A percentile compares a stretch with the other conserved stretches of the same genome.
Conservation (phyloP, 2,113 vertebrate species). For the Lampris incognitus region DNA sequence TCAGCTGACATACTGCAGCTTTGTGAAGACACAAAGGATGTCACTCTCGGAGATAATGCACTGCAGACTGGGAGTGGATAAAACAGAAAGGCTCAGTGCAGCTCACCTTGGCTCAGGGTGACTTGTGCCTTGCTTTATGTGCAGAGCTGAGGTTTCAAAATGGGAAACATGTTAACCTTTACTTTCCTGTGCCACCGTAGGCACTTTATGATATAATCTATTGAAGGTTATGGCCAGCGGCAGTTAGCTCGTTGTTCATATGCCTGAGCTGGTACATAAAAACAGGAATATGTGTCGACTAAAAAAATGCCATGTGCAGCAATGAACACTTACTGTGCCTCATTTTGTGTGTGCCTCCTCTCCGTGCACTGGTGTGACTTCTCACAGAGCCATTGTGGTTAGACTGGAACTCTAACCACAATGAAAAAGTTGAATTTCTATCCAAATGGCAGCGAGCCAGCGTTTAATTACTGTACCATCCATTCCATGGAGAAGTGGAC, state of each 20-base stretch:
- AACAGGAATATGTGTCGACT: slow-evolving; percentile 58
- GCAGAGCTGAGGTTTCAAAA: slow-evolving; percentile 22
- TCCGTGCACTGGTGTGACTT: slow-evolving; percentile 24
- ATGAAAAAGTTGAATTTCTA: slow-evolving; percentile 59
- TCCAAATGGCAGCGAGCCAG: slow-evolving; percentile 62
- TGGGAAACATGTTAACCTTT: slow-evolving; percentile 34
- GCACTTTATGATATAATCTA: not conserved
- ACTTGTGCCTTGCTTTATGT: slow-evolving; percentile 31
- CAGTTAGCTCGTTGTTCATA: slow-evolving; percentile 45
- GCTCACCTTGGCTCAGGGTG: slow-evolving; percentile 53
- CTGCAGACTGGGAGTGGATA: slow-evolving; percentile 32
- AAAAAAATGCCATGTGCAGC: slow-evolving; percentile 40
- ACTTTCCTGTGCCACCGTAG: not conserved
- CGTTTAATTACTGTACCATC: slow-evolving; percentile 59
- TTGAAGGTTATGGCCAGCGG: slow-evolving; percentile 45
- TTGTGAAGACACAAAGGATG: slow-evolving; percentile 72
- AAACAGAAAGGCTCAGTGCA: slow-evolving; percentile 23
- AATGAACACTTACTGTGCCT: slow-evolving; percentile 50
- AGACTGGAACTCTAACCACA: slow-evolving; percentile 25
- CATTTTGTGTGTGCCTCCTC: slow-evolving; percentile 57
- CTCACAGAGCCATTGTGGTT: slow-evolving; percentile 33
- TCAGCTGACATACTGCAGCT: slow-evolving; percentile 62
- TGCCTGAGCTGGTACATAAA: slow-evolving; percentile 17
- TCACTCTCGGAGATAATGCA: slow-evolving; percentile 65
- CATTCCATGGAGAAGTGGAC: slow-evolving; percentile 43